A percentile compares a stretch with the other conserved stretches of the same genome.
Conservation (phyloP, 2,888 invertebrate species). For the Andrena trimmerana region DNA sequence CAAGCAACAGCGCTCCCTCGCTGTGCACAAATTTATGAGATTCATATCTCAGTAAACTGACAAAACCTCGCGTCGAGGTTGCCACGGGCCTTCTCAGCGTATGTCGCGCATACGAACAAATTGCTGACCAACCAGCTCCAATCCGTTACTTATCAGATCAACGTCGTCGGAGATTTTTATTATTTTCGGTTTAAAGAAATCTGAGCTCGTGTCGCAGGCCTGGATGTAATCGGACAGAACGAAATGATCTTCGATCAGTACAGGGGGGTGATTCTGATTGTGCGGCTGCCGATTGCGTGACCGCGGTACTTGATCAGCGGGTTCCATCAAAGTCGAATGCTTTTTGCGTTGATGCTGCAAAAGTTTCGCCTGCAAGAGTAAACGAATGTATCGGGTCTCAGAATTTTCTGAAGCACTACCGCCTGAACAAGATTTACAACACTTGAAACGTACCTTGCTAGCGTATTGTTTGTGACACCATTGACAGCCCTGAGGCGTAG, state of each 20-base stretch:
- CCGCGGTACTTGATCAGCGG: constrained; percentile 83
- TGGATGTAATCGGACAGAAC: constrained; percentile 77
- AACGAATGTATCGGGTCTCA: neutral
- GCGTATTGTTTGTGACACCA: constrained; percentile 96
- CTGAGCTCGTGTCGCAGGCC: constrained; percentile 70
- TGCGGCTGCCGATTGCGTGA: constrained; percentile 81
- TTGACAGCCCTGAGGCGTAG: constrained; percentile 90
- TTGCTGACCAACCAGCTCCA: constrained; percentile 78
- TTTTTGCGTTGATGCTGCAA: constrained; percentile 89
- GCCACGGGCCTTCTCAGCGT: constrained; percentile 78
- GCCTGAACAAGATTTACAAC: too few species aligned
- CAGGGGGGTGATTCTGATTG: constrained; percentile 79
- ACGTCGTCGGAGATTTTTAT: constrained; percentile 77
- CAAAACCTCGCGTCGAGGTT: constrained; percentile 65
- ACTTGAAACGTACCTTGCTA: constrained; percentile 87
- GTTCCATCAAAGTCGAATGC: constrained; percentile 86
- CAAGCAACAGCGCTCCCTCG: constrained; percentile 73
- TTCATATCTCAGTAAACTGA: constrained; percentile 83
- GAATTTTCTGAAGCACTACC: neutral
- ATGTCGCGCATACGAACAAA: constrained; percentile 83
- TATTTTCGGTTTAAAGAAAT: constrained; percentile 78
- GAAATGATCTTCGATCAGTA: constrained; percentile 76
- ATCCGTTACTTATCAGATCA: constrained; percentile 74
- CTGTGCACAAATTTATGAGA: constrained; percentile 82
- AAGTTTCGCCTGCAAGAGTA: constrained; percentile 87